phyloP scores from a whole-genome alignment of 53 echinoderm and acorn worm species.

The Echinometra lucunter region DNA sequence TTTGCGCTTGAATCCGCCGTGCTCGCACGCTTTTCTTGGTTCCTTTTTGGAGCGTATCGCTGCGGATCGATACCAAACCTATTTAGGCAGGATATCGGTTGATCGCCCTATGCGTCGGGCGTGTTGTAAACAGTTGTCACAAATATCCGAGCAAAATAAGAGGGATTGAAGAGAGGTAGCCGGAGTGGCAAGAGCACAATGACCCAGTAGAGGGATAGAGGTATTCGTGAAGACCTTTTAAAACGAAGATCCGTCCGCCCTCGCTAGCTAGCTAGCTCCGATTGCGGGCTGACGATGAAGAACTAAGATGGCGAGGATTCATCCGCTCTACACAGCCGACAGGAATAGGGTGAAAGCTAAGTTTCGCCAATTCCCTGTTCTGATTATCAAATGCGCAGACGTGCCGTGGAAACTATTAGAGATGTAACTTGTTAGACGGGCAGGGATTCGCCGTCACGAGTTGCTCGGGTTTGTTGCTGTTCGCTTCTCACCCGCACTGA shows the following conservation, averaged over 20 bases:
- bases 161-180: slow-evolving; percentile 27
- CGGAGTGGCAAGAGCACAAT: slow-evolving; percentile 29
- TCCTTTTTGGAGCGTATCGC: slow-evolving; percentile 56
- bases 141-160: slow-evolving; percentile 54
- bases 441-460: slow-evolving; percentile 63
- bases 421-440: slow-evolving; percentile 69
- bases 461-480: slow-evolving; percentile 68
- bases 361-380: slow-evolving; percentile 58
- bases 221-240: slow-evolving; percentile 14
- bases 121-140: slow-evolving; percentile 71
- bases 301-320: slow-evolving; percentile 31
- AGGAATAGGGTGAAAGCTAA: slow-evolving; percentile 60
- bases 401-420: slow-evolving; percentile 70
- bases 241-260: not conserved
- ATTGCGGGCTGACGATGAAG: slow-evolving; percentile 22
- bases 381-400: slow-evolving; percentile 67
- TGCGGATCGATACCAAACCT: slow-evolving; percentile 66
- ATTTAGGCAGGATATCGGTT: slow-evolving; percentile 69
- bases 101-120: slow-evolving; percentile 58
- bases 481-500: slow-evolving; percentile 59
- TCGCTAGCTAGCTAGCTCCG: slow-evolving; percentile 1
- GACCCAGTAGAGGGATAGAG: slow-evolving; percentile 3
- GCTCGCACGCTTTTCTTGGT: slow-evolving; percentile 57
- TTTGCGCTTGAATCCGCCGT: slow-evolving; percentile 63
- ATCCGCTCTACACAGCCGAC: slow-evolving; percentile 40